These are phyloP conservation scores for Mionectes macconnelli DNA, from an alignment of 2,113 vertebrate genomes.

Conservation along the genomic window DNA sequence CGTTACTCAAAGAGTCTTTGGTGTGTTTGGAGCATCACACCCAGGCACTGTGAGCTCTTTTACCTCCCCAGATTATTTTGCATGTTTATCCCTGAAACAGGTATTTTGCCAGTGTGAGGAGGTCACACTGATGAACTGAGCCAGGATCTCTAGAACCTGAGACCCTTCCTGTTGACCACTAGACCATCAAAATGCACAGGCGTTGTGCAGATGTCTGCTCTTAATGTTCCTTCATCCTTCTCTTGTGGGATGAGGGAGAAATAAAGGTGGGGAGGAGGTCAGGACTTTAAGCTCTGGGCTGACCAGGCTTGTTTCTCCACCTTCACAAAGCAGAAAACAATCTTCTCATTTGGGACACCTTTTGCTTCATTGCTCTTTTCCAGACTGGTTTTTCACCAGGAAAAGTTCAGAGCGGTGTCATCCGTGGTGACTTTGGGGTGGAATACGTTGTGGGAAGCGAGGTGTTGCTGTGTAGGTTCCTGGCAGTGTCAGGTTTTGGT, in stretches of 20 bases:
- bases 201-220: neutral
- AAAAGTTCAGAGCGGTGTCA: accelerated
- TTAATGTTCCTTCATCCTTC: neutral
- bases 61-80: neutral
- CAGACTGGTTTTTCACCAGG: neutral
- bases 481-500: neutral
- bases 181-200: neutral
- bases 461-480: neutral
- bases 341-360: neutral
- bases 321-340: neutral
- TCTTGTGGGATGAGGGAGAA: neutral
- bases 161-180: neutral
- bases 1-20: neutral
- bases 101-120: neutral
- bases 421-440: neutral
- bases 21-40: neutral
- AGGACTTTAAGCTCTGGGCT: neutral
- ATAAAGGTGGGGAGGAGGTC: neutral
- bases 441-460: neutral
- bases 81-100: neutral
- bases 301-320: neutral
- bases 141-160: neutral
- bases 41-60: neutral
- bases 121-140: constrained; percentile 1
- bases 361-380: neutral